These are phyloP conservation scores for Myodes glareolus DNA, from an alignment of 2,113 vertebrate species.

Conservation along the genomic window DNA sequence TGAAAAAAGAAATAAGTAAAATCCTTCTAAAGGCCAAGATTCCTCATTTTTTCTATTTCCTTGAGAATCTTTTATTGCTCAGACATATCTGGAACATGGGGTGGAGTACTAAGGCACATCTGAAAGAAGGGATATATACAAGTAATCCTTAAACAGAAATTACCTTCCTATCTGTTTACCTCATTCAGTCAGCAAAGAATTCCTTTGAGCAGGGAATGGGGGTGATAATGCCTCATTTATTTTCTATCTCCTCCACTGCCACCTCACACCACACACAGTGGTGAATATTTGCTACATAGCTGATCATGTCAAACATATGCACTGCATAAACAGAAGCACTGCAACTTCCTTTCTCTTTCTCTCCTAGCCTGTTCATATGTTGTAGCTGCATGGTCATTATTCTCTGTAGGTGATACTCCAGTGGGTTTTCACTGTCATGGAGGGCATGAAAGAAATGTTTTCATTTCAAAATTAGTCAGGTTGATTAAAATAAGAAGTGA, in stretches of 20 bases:
- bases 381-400: not conserved
- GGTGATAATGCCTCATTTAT: not conserved
- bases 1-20: not conserved
- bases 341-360: not conserved
- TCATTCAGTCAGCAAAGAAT: not conserved
- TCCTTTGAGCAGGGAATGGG: not conserved
- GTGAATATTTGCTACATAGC: not conserved
- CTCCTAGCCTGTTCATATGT: not conserved
- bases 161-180: not conserved
- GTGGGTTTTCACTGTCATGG: not conserved
- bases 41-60: not conserved
- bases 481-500: slow-evolving; percentile 23
- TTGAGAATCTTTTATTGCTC: not conserved
- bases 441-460: not conserved
- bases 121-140: not conserved
- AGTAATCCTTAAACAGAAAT: not conserved
- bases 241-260: accelerated
- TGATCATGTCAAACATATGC: not conserved
- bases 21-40: too few relatives aligned
- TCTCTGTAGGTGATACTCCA: not conserved
- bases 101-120: not conserved
- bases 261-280: not conserved
- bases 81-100: not conserved
- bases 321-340: not conserved
- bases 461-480: not conserved